Base-by-base conservation (phyloP, 2,113 vertebrate species). In the Candoia aspera region DNA sequence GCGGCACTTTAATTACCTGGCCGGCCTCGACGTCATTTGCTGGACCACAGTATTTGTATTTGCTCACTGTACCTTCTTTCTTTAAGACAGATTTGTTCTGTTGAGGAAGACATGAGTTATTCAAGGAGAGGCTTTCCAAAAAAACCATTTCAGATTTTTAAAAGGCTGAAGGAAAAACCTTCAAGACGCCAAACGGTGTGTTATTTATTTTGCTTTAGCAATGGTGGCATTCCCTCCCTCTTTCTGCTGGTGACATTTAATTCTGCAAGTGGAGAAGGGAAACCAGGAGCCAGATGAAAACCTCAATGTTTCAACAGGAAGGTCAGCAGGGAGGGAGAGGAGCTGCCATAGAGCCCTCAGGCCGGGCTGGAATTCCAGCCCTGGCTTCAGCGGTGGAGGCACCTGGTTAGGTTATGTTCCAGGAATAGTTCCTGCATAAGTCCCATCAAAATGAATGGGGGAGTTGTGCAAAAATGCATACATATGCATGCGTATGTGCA, bases 21-120 rank as follows among this genome's bases (percentile, higher is more conserved):
- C 89, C 94, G 95, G 93, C 91, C 95, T 86, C 0, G 23, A 54
- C 79, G 79, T 92, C 95, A 94, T 95, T 95, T 92, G 90, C 96
- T 93, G 94, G 91, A 94, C 96, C 96, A 96, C 96, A 96, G 17
- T 96, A 92, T 95, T 96, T 97, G 88, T 95, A 94, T 95, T 96
- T 94, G 94, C 95, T 96, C 94, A 95, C 94, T 93, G 92, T 94
- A 58, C 92, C 91, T 87, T 94, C 94, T 96, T 97, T 95, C 92
- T 95, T 95, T 84, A 93, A 95, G 95, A 95, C 94, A 96, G 23
- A 95, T 93, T 95, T 96, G 92, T 95, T 97, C 94, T 96, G 93
- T 95, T 88, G 92, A 85, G 95, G 95, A 95, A 94, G 94, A 96
- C 94, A 87, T 93, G 92, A 96, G 94, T 93, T 96, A 94, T 93